phyloP scores from a whole-genome alignment of 2,113 vertebrate species.

The Nematolebias whitei region DNA sequence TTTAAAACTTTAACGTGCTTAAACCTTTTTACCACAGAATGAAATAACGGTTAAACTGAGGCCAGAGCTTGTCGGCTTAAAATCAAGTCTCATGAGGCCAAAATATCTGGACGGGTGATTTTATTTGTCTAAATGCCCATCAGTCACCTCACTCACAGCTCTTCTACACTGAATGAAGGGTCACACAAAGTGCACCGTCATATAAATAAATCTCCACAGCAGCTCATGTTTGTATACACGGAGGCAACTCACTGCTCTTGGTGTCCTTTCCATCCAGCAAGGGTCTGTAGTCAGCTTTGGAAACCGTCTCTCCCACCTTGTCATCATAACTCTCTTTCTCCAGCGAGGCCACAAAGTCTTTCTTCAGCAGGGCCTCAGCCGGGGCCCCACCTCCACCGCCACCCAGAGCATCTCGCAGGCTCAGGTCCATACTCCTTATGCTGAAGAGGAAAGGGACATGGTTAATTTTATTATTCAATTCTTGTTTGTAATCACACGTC shows the following conservation, averaged over 20 bases:
- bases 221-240: neutral
- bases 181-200: slow-evolving; percentile 9
- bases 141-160: slow-evolving; percentile 4
- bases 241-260: slow-evolving; percentile 69
- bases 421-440: slow-evolving; percentile 85
- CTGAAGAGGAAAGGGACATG: slow-evolving; percentile 9
- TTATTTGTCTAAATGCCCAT: neutral
- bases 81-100: neutral
- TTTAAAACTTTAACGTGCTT: too few species aligned
- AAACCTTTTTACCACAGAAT: too few species aligned
- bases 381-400: slow-evolving; percentile 79
- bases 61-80: neutral
- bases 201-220: slow-evolving; percentile 6
- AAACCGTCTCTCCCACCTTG: slow-evolving; percentile 89
- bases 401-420: slow-evolving; percentile 89
- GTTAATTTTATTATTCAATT: neutral
- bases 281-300: slow-evolving; percentile 90
- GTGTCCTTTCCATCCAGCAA: slow-evolving; percentile 86
- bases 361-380: slow-evolving; percentile 82
- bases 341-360: slow-evolving; percentile 88
- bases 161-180: neutral
- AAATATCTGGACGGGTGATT: slow-evolving; percentile 12
- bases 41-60: neutral
- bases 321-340: slow-evolving; percentile 91
- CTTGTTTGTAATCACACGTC: neutral